These are phyloP conservation scores for Tribolium castaneum DNA, from an alignment of 1,140 invertebrate species.

Conservation along the genomic window DNA sequence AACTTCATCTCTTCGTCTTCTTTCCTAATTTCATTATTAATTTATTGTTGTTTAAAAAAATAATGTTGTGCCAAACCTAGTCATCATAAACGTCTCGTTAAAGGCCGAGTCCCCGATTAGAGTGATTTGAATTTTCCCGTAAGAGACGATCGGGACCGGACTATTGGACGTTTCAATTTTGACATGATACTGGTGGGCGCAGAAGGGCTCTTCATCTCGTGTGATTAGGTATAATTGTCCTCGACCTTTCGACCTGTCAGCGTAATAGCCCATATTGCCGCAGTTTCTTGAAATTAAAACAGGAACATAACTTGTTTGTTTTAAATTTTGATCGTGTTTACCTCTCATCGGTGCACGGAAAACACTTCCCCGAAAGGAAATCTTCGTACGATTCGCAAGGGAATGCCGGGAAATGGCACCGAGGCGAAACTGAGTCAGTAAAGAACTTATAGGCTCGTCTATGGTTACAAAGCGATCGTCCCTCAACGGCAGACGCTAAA, in stretches of 20 bases:
- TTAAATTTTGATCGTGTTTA: constrained; percentile 1
- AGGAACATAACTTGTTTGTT: not conserved
- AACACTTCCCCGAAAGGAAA: constrained; percentile 81
- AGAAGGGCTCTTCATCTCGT: constrained; percentile 92
- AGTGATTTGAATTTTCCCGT: constrained; percentile 85
- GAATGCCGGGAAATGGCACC: constrained; percentile 90
- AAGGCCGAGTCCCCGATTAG: constrained; percentile 82
- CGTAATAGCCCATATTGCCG: constrained; percentile 95
- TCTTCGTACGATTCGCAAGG: constrained; percentile 88
- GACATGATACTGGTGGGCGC: constrained; percentile 89
- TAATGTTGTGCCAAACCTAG: constrained; percentile 69
- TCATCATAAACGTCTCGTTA: constrained; percentile 91
- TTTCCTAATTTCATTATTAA: constrained; percentile 67
- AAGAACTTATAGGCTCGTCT: constrained; percentile 93
- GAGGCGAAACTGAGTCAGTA: constrained; percentile 90
- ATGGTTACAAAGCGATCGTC: constrained; percentile 91
- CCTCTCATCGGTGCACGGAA: constrained; percentile 71
- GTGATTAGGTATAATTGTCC: constrained; percentile 89
- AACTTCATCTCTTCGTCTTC: constrained; percentile 81
- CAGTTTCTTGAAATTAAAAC: constrained; percentile 66
- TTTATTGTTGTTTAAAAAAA: not conserved
- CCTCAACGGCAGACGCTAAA: constrained; percentile 78
- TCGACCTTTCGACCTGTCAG: constrained; percentile 81
- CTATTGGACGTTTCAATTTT: constrained; percentile 80
- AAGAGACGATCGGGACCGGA: constrained; percentile 74